phyloP scores from a whole-genome alignment of 1,140 invertebrate genomes.

The Drosophila asahinai region DNA sequence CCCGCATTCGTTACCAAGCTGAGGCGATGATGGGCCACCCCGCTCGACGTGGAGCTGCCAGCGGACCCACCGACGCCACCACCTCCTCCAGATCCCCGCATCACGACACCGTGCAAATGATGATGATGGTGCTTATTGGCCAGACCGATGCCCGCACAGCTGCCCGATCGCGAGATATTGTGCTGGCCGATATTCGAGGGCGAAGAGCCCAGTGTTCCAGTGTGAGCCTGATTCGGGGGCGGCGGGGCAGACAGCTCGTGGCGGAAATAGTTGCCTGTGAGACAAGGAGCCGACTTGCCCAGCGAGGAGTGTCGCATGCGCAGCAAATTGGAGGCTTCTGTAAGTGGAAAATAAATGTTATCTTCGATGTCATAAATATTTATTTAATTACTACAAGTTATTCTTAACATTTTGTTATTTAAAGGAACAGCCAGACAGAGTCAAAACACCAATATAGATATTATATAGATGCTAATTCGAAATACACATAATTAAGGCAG shows the following conservation, averaged over 20 bases:
- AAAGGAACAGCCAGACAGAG: slow-evolving; percentile 9
- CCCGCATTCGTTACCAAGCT: slow-evolving; percentile 77
- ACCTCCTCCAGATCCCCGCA: slow-evolving; percentile 59
- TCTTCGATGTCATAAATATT: neutral
- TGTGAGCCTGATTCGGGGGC: slow-evolving; percentile 11
- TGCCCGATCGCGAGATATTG: slow-evolving; percentile 85
- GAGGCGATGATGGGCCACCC: slow-evolving; percentile 87
- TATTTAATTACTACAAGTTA: neutral
- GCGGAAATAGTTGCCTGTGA: slow-evolving; percentile 86
- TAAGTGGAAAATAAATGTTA: neutral
- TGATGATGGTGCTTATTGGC: slow-evolving; percentile 71
- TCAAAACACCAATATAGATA: slow-evolving; percentile 11
- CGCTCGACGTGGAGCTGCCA: slow-evolving; percentile 62
- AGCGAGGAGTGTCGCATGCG: slow-evolving; percentile 94
- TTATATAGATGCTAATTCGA: slow-evolving; percentile 12
- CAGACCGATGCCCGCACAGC: slow-evolving; percentile 69
- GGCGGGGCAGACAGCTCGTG: slow-evolving; percentile 51
- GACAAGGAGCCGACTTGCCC: slow-evolving; percentile 94
- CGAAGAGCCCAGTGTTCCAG: neutral
- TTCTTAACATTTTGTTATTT: neutral
- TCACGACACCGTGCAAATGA: slow-evolving; percentile 76
- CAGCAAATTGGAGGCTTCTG: slow-evolving; percentile 90
- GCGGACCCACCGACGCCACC: slow-evolving; percentile 7
- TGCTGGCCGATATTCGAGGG: slow-evolving; percentile 27
- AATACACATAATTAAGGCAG: slow-evolving; percentile 1